Evolutionary conservation across 2,113 vertebrate species (phyloP).

Genomic region (Eclectus roratus): DNA sequence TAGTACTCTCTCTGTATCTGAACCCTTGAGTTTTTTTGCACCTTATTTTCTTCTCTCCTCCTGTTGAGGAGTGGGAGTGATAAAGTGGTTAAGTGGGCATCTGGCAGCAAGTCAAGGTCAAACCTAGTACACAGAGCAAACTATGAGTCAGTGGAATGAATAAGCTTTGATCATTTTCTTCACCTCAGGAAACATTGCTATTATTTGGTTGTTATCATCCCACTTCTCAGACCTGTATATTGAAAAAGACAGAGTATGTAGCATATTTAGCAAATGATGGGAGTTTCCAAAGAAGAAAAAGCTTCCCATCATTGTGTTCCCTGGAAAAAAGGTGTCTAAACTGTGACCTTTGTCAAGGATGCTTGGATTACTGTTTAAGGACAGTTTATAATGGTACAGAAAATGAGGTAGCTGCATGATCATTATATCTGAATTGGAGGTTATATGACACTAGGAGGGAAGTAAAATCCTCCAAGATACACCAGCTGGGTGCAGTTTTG

Average conservation of each 20-base stretch:
- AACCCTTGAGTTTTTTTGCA: neutral
- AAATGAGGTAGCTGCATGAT: neutral
- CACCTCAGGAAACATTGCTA: neutral
- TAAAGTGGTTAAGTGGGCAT: neutral
- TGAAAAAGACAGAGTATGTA: neutral
- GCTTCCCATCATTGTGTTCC: neutral
- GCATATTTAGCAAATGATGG: neutral
- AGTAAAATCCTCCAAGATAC: neutral
- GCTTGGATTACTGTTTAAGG: neutral
- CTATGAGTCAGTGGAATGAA: neutral
- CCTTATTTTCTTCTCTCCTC: neutral
- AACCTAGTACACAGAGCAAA: neutral
- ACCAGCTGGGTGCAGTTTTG: neutral
- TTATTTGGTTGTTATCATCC: neutral
- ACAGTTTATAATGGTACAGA: neutral
- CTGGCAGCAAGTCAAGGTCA: neutral
- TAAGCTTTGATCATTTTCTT: neutral
- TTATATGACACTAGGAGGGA: neutral
- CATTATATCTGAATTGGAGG: neutral
- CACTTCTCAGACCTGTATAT: neutral
- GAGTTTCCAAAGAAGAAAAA: neutral
- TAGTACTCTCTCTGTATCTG: neutral
- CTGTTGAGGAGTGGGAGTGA: neutral
- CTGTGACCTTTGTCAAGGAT: neutral
- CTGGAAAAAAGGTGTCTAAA: neutral